Base-by-base conservation (phyloP, 1,140 invertebrate genomes). In the Ephestia elutella region DNA sequence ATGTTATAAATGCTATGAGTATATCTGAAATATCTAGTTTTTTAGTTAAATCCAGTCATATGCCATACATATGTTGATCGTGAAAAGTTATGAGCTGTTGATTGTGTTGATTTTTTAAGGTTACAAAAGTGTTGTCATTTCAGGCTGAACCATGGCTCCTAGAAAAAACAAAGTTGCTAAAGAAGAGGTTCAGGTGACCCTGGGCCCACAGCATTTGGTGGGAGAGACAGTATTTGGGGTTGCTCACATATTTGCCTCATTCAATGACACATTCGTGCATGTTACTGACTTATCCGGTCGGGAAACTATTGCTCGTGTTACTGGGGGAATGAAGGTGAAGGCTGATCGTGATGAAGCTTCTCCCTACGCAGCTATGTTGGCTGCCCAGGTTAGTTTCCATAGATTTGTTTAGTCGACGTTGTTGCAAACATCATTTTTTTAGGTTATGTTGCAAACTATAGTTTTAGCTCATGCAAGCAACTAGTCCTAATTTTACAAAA, bases 251-350 rank as follows among this genome's bases (percentile, higher is more conserved):
- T 99, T 98, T 87, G 99, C 99, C 63, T 98, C 97, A 66, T 99
- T 99, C 91, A 99, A 99, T 84, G 99, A 99, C 86, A 99, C 99
- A 48, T 99, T 99, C 85, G 99, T 99, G 7, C 99, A 99, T 90
- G 97, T 99, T 35, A 99, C 99, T 3, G 99, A 99, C 91, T 91
- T 99, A 68, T 99, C 98, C 62, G 99, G 99, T 69, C 94, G 97
- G 78, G 98, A 99, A 95, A 99, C 98, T 2, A 99, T 99, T 80
- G 96, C 96, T 59, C 92, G 98, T 79, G 96, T 99, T 30, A 99
- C 99, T 78, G 99, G 99, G 87, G 99, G 99, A 61, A 99, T 99
- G 99, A 99, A 99, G 91, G 99, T 99, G 0, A 99, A 99, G 89
- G 98, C 98, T 78, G 99, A 99, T 91, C 94, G 99, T 92, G 99